Base-by-base conservation (phyloP, 2,113 vertebrate species). In the Halichoeres trimaculatus region DNA sequence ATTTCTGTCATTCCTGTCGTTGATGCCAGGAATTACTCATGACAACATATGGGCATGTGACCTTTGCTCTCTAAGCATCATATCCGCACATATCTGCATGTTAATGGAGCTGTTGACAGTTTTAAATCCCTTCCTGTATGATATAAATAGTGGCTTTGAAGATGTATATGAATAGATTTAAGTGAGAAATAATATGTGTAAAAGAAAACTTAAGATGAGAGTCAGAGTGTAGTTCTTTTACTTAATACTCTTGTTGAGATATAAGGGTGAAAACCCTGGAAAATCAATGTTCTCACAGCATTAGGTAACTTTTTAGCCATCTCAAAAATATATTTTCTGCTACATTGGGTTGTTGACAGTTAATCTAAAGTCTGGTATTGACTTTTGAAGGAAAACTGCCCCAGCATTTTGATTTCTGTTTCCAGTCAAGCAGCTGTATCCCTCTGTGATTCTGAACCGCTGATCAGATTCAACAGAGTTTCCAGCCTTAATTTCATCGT, bases 401-500 rank as follows among this genome's bases (percentile, higher is more conserved):
- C 14, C 23, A 54, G 40, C 22, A 19, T 30, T 62, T 72, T 50
- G 35, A 67, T 63, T 73, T 65, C 5, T 60, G 19, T 63, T 57
- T 47, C 17, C 36, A 40, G 17, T 53, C 17, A 36, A 20, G 48
- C 35, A 19, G 43, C 12, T 52, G n/a, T 45, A 50, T 36, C 56
- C 48, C 23, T 20, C 0, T 22, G 40, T 36, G 66, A 72, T 45
- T 72, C 56, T 53, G 30, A 73, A 61, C 48, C 12, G 22, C 64
- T 64, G 16, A 43, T 78, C 45, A 52, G 70, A 76, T 61, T 59
- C 17, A 48, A 24, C 40, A 2, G 53, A 64, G 48, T 72, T 71
- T 63, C 45, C 56, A 60, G 51, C 26, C 12, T 34, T 70, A 38
- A 74, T 81, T 81, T 61, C 76, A 19, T 34, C 6, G 26, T 71